These are phyloP conservation scores for Melitaea athalia DNA, from an alignment of 2,888 invertebrate species.

Conservation along the genomic window DNA sequence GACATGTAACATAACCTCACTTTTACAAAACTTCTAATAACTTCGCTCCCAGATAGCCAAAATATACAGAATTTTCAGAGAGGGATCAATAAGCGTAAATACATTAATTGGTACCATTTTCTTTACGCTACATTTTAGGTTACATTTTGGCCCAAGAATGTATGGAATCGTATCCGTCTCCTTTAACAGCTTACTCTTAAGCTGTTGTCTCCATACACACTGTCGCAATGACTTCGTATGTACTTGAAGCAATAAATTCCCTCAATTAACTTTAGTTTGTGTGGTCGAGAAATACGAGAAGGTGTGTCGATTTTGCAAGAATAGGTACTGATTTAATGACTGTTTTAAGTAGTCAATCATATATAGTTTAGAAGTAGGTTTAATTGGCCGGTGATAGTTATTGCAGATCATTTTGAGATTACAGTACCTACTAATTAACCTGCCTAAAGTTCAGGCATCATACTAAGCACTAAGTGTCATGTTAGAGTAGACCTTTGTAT, in stretches of 20 bases:
- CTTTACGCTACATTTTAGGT: no score
- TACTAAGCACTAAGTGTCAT: background rate
- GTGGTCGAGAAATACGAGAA: constrained; percentile 28
- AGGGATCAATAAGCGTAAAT: no score
- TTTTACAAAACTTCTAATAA: no score
- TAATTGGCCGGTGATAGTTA: background rate
- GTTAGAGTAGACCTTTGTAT: no score
- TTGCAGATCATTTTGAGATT: background rate
- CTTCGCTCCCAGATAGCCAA: no score
- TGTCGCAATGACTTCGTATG: constrained; percentile 7
- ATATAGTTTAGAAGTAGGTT: background rate
- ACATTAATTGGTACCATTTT: no score
- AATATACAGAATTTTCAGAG: no score
- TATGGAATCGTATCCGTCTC: no score
- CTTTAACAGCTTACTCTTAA: no score
- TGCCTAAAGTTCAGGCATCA: background rate
- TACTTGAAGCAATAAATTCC: constrained; percentile 21
- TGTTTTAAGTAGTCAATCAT: constrained; percentile 15
- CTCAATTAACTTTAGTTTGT: constrained; percentile 21
- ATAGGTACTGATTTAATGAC: constrained; percentile 18
- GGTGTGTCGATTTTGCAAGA: constrained; percentile 34
- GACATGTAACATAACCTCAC: no score
- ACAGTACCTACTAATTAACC: background rate
- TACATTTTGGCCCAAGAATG: no score
- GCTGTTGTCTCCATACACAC: background rate